Conservation (phyloP, 2,888 invertebrate species). For the Calameuta filiformis region DNA sequence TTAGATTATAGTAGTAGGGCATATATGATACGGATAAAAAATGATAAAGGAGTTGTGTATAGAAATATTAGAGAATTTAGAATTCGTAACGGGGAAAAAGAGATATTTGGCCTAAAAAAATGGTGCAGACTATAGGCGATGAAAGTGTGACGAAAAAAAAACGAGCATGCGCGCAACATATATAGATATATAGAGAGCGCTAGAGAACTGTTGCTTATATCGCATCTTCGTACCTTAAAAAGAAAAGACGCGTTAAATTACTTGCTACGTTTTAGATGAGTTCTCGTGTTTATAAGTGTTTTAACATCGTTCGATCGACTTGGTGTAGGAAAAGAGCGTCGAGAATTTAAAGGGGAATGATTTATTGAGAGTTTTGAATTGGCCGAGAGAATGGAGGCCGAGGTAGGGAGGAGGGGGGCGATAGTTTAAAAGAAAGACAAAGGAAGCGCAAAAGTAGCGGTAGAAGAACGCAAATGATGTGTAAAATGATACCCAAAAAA, state of each 20-base stretch:
- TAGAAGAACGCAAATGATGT: background rate
- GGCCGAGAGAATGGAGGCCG: background rate
- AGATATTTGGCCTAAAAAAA: background rate
- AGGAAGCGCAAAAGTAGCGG: background rate
- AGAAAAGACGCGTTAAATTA: background rate
- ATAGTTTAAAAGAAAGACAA: background rate
- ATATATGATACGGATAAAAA: background rate
- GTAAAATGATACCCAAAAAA: slow-evolving; percentile 17
- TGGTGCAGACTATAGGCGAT: background rate
- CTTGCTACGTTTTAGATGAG: background rate
- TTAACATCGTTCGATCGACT: background rate
- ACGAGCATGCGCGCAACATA: background rate
- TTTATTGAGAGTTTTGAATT: background rate
- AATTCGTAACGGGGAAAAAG: background rate
- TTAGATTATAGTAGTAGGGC: background rate
- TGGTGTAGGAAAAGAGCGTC: background rate
- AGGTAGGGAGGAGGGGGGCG: background rate
- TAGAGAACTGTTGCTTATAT: background rate
- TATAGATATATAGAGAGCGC: background rate
- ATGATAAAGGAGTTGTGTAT: background rate
- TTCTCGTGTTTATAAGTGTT: background rate
- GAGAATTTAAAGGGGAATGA: background rate
- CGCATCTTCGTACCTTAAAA: background rate
- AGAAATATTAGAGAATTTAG: background rate
- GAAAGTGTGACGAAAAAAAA: background rate